Percentiles rank a stretch among this genome's conserved stretches.
phyloP scores from a whole-genome alignment of 2,797 vertebrate species.

The Notoglanidium macrostoma region DNA sequence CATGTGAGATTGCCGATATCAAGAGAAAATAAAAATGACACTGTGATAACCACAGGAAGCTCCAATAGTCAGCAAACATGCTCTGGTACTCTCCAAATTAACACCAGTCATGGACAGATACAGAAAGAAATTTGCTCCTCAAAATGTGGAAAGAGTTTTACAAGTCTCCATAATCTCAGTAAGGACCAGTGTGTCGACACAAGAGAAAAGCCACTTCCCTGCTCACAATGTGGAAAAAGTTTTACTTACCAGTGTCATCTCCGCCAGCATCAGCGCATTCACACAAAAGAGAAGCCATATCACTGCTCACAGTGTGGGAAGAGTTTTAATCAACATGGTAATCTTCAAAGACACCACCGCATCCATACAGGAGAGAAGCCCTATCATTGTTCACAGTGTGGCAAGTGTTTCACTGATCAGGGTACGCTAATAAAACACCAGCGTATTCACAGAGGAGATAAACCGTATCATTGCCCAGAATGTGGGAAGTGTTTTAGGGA shows the following conservation, averaged over 20 bases:
- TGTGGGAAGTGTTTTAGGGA: neutral
- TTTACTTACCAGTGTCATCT: neutral
- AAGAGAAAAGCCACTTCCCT: neutral
- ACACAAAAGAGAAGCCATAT: neutral
- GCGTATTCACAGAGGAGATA: conserved; percentile 1
- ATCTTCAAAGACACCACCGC: neutral
- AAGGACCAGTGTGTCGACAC: neutral
- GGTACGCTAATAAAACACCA: neutral
- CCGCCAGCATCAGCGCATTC: neutral
- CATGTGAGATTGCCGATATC: neutral
- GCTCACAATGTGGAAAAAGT: neutral
- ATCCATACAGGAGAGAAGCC: neutral
- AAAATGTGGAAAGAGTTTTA: neutral
- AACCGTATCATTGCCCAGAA: neutral
- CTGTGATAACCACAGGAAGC: neutral
- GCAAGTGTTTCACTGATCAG: neutral
- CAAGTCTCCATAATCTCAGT: neutral
- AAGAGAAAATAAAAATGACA: neutral
- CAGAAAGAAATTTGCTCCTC: neutral
- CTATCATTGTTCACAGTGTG: neutral
- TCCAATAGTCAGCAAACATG: neutral
- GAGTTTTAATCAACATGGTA: neutral
- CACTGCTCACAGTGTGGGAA: neutral
- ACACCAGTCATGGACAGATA: neutral
- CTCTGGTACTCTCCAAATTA: neutral